These are phyloP conservation scores for Otus scops DNA, from an alignment of 2,797 vertebrate species.

Conservation along the genomic window DNA sequence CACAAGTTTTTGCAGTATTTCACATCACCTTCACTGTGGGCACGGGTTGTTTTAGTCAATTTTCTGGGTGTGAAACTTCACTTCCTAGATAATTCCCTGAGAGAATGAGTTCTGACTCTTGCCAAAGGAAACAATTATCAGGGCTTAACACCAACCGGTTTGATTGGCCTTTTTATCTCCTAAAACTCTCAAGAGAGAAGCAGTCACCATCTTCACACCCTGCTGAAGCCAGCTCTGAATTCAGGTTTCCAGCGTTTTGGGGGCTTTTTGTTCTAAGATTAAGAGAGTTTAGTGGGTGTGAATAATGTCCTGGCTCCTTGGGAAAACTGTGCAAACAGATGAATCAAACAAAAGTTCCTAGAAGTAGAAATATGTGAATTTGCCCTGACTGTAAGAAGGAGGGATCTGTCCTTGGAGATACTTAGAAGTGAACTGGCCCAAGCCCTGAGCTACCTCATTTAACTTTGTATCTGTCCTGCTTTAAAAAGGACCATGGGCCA, in stretches of 20 bases:
- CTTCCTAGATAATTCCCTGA: neutral
- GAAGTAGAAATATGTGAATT: neutral
- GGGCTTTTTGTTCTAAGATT: neutral
- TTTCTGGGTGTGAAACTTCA: neutral
- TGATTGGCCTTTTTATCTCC: neutral
- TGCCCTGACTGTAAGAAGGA: neutral
- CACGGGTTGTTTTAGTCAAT: neutral
- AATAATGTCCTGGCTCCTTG: neutral
- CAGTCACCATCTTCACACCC: neutral
- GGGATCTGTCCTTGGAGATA: neutral
- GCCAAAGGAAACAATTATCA: neutral
- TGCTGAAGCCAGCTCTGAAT: neutral
- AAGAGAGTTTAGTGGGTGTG: neutral
- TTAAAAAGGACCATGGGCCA: neutral
- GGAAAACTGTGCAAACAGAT: neutral
- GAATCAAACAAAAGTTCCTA: neutral
- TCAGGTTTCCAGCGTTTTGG: neutral
- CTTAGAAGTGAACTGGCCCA: neutral
- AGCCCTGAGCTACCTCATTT: neutral
- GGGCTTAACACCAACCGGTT: fast-evolving
- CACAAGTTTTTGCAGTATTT: fast-evolving
- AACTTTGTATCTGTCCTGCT: neutral
- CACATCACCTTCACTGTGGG: neutral
- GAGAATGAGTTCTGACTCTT: neutral
- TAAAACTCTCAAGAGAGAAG: neutral